Conservation (phyloP, 2,888 invertebrate species). For the Mactromeris polynyma region DNA sequence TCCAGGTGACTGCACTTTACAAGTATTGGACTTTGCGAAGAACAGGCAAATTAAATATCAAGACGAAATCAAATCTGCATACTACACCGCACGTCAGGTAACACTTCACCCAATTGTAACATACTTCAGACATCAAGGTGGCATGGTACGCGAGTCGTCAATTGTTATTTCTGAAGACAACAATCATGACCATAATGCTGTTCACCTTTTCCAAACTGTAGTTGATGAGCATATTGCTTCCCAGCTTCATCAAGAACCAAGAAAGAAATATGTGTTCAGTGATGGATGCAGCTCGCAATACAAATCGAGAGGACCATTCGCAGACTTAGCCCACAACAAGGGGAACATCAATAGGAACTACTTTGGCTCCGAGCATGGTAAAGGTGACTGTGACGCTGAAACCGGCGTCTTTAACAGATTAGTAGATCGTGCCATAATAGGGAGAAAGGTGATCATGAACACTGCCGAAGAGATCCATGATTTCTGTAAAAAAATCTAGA, state of each 20-base stretch:
- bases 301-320: constrained; percentile 64
- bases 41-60: constrained; percentile 42
- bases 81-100: constrained; percentile 43
- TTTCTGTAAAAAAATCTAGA: constrained; percentile 43
- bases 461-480: constrained; percentile 54
- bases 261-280: constrained; percentile 45
- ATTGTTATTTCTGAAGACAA: constrained; percentile 45
- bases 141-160: constrained; percentile 27
- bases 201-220: constrained; percentile 41
- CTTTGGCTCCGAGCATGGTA: constrained; percentile 66
- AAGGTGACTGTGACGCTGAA: constrained; percentile 66
- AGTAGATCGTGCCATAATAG: constrained; percentile 65
- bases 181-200: constrained; percentile 54
- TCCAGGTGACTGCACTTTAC: constrained; percentile 26
- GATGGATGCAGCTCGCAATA: constrained; percentile 67
- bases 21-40: constrained; percentile 58
- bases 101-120: constrained; percentile 51
- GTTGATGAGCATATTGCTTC: constrained; percentile 25
- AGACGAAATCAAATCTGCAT: constrained; percentile 51
- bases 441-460: constrained; percentile 58
- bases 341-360: constrained; percentile 48
- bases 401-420: constrained; percentile 59
- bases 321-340: constrained; percentile 34
- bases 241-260: neutral
- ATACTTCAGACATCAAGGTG: constrained; percentile 27